phyloP scores from a whole-genome alignment of 2,888 invertebrate species.

The Linyphia triangularis region DNA sequence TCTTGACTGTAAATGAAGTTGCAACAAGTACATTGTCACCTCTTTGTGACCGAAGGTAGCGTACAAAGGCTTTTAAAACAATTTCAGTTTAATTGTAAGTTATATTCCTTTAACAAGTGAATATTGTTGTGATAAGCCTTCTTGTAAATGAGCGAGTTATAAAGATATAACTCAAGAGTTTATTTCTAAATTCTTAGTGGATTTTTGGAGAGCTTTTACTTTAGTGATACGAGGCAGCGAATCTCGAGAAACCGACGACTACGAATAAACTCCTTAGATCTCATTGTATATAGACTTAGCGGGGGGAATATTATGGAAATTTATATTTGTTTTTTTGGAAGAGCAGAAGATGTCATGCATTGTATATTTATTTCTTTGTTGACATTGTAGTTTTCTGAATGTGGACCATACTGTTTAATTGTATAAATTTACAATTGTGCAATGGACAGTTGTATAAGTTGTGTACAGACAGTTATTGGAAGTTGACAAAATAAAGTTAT shows the following conservation, averaged over 20 bases:
- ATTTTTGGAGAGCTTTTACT: constrained; percentile 31
- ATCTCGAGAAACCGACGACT: constrained; percentile 10
- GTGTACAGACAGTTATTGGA: constrained; percentile 63
- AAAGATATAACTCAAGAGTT: neutral
- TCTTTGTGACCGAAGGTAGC: too few relatives aligned
- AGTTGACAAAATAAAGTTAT: constrained; percentile 70
- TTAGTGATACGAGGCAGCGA: constrained; percentile 12
- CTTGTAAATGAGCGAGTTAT: neutral
- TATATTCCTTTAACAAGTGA: too few relatives aligned
- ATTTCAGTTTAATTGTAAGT: too few relatives aligned
- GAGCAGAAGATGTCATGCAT: neutral
- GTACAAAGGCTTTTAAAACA: too few relatives aligned
- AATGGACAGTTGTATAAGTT: constrained; percentile 51
- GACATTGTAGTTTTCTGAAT: constrained; percentile 59
- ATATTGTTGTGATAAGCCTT: neutral
- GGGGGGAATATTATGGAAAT: neutral
- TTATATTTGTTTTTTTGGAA: constrained; percentile 16
- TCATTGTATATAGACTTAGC: constrained; percentile 46
- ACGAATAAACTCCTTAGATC: constrained; percentile 4
- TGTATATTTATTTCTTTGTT: constrained; percentile 51
- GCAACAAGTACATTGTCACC: too few relatives aligned
- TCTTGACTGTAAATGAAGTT: too few relatives aligned
- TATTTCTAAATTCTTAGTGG: neutral
- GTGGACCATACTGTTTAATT: constrained; percentile 68
- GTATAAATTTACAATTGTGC: constrained; percentile 24